These are phyloP conservation scores for Pelmatolapia mariae DNA, from an alignment of 2,113 vertebrate species.

Conservation along the genomic window DNA sequence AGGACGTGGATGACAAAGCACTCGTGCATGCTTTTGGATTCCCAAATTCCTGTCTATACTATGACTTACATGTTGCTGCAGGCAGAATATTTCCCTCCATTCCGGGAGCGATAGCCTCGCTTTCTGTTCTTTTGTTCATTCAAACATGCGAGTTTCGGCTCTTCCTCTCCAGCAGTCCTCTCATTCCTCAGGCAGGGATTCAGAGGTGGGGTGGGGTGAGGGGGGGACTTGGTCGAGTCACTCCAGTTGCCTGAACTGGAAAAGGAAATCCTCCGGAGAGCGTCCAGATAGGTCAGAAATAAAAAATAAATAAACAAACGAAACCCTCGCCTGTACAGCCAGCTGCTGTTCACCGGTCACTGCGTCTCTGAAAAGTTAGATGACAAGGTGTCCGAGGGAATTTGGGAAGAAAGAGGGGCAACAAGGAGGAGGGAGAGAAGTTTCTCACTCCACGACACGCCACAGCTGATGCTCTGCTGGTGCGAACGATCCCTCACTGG, in stretches of 20 bases:
- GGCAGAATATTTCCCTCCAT: constrained; percentile 48
- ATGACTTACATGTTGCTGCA: constrained; percentile 63
- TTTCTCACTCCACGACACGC: constrained; percentile 7
- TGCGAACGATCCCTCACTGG: constrained; percentile 13
- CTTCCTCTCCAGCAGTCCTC: constrained; percentile 37
- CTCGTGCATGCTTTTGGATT: background rate
- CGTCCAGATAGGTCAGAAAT: background rate
- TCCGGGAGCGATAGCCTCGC: constrained; percentile 28
- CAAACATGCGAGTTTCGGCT: constrained; percentile 48
- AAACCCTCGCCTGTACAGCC: background rate
- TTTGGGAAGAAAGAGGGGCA: background rate
- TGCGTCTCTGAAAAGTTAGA: background rate
- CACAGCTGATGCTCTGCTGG: constrained; percentile 64
- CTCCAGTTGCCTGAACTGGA: constrained; percentile 28
- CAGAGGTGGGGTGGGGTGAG: background rate
- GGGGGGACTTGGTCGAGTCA: constrained; percentile 41
- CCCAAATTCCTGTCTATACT: background rate
- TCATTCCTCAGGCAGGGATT: constrained; percentile 64
- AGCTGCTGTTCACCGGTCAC: background rate
- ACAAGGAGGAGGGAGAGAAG: background rate
- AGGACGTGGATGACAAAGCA: background rate
- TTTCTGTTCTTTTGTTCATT: constrained; percentile 58
- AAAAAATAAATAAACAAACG: background rate
- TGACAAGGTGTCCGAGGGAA: background rate
- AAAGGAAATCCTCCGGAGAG: background rate